Percentiles rank a stretch among this genome's conserved stretches.
Evolutionary conservation across 2,888 invertebrate species (phyloP).

Genomic region (Spodoptera picta): DNA sequence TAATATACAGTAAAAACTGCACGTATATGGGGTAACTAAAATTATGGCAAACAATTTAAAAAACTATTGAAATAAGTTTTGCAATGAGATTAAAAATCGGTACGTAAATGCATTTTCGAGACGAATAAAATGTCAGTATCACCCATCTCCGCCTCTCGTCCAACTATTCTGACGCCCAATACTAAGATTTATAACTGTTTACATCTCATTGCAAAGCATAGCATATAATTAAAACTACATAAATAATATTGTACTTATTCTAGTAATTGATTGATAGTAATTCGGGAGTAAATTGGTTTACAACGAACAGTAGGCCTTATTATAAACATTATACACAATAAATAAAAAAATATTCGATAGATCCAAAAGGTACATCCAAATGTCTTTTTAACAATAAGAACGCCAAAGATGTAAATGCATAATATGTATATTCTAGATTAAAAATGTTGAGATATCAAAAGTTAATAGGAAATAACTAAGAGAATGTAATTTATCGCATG

Average conservation of each 20-base stretch:
- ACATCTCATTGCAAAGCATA: constrained; percentile 11
- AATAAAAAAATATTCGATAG: constrained; percentile 38
- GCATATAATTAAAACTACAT: constrained; percentile 25
- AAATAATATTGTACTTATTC: constrained; percentile 35
- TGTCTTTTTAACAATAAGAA: constrained; percentile 45
- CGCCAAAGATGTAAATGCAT: constrained; percentile 51
- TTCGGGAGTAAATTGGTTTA: constrained; percentile 55
- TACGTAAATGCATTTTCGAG: constrained; percentile 14
- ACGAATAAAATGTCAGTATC: not conserved
- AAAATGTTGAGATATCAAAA: constrained; percentile 46
- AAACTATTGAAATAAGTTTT: constrained; percentile 8
- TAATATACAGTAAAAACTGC: not conserved
- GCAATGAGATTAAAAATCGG: constrained; percentile 13
- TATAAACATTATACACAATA: constrained; percentile 30
- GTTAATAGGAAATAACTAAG: constrained; percentile 31
- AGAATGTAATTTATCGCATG: constrained; percentile 38
- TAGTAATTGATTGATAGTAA: constrained; percentile 59
- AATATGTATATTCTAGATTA: constrained; percentile 43
- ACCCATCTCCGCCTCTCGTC: no score
- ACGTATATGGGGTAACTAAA: constrained; percentile 33
- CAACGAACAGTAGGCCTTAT: constrained; percentile 48
- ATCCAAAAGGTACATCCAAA: constrained; percentile 54
- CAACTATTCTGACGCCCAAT: not conserved
- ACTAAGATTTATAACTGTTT: not conserved
- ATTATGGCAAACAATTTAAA: constrained; percentile 36